Evolutionary conservation across 2,113 vertebrate genomes (phyloP), one percentile per base, ranked within the genome.

Genomic region (Prolemur simus): DNA sequence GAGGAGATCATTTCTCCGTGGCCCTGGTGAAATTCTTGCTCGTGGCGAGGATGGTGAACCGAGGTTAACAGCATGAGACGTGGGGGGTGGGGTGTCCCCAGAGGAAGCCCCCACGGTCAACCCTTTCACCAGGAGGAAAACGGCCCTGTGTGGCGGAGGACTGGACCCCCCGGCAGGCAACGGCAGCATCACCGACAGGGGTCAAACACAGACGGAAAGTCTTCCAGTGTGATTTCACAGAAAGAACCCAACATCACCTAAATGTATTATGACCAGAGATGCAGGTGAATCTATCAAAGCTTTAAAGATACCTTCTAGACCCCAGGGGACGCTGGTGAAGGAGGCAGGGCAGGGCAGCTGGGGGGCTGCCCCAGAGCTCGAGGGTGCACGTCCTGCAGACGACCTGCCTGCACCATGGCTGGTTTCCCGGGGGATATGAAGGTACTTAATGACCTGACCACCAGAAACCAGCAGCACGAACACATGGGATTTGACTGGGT

Each of bases 81-180:
- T 34, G 45, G n/a, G 56, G 15, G 45, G 14, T 37, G 63, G n/a
- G 11, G 60, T 1, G 10, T 32, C 71, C 64, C 66, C 27, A n/a
- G 18, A 39, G 68, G 4, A 13, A 82, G 32, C 9, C 29, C 39
- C 6, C 0, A 3, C 17, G 27, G 82, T 4, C 0, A 0, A 49
- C 14, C n/a, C 71, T 69, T 47, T 60, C 45, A 34, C 14, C 21
- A 20, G 39, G 60, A 87, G 32, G 42, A 45, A 54, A 23, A 15
- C 5, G 0, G 3, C n/a, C 45, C 25, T 47, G 39, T 0, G 2
- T 9, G 66, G 39, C 1, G 18, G 58, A 27, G 71, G 11, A 32
- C 6, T 14, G 49, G 37, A 32, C 52, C 0, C 12, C 23, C n/a
- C 49, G 37, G 34, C 5, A 27, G 49, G 8, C 68, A 64, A 21